phyloP scores from a whole-genome alignment of 1,140 invertebrate genomes.

The Rhizoglyphus robini region DNA sequence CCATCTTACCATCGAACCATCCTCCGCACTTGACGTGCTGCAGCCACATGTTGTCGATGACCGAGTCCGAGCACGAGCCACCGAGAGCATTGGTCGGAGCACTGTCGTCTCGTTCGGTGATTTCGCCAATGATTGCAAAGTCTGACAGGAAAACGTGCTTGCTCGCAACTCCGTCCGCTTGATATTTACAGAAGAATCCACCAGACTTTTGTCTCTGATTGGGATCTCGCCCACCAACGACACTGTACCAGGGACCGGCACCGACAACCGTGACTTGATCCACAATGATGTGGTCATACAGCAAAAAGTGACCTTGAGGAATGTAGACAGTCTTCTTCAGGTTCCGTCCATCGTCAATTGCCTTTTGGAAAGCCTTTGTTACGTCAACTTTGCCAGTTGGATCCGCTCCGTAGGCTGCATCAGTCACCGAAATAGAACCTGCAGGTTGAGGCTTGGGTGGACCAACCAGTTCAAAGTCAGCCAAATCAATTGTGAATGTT shows the following conservation, averaged over 20 bases:
- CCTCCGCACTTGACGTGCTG: slow-evolving; percentile 8
- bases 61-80: background rate
- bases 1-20: slow-evolving; percentile 14
- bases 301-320: background rate
- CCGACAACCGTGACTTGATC: background rate
- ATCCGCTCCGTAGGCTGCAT: background rate
- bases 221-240: background rate
- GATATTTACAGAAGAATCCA: slow-evolving; percentile 4
- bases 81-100: background rate
- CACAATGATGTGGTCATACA: background rate
- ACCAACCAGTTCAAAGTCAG: slow-evolving; percentile 12
- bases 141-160: background rate
- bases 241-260: slow-evolving; percentile 8
- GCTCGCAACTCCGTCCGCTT: background rate
- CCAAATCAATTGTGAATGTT: slow-evolving; percentile 12
- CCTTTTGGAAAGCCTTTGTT: slow-evolving; percentile 11
- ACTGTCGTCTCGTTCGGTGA: slow-evolving; percentile 7
- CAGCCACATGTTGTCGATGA: slow-evolving; percentile 1
- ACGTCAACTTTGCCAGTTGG: background rate
- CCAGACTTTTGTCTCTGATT: background rate
- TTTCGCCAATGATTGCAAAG: slow-evolving; percentile 8
- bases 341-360: background rate
- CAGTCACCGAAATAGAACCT: background rate
- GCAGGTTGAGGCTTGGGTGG: background rate
- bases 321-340: slow-evolving; percentile 8